These are phyloP conservation scores for Gonatopus flavifemur DNA, from an alignment of 1,140 invertebrate species.

Conservation along the genomic window DNA sequence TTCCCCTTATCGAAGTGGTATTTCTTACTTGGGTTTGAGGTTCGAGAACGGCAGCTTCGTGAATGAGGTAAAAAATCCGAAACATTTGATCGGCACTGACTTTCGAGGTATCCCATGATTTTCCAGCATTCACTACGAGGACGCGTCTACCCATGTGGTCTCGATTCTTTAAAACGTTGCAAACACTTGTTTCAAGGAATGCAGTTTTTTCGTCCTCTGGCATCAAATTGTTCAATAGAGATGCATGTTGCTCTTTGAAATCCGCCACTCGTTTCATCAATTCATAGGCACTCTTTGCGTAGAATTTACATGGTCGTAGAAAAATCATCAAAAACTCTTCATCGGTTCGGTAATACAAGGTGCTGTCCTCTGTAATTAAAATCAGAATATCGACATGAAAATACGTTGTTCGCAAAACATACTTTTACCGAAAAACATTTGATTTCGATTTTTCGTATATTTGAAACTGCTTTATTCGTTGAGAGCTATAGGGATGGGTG, in stretches of 20 bases:
- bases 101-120: conserved; percentile 72
- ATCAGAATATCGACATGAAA: too few relatives aligned
- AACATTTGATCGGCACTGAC: conserved; percentile 74
- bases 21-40: conserved; percentile 67
- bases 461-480: too few relatives aligned
- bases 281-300: conserved; percentile 73
- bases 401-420: too few relatives aligned
- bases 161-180: conserved; percentile 71
- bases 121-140: conserved; percentile 64
- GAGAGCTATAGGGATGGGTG: too few relatives aligned
- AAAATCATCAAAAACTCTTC: conserved; percentile 76
- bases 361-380: conserved; percentile 57
- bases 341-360: conserved; percentile 67
- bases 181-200: conserved; percentile 69
- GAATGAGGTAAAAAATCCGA: conserved; percentile 76
- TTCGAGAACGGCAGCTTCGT: conserved; percentile 72
- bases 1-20: too few relatives aligned
- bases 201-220: conserved; percentile 67
- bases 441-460: too few relatives aligned
- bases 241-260: conserved; percentile 71
- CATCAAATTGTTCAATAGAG: conserved; percentile 64
- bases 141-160: conserved; percentile 70
- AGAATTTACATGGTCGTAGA: conserved; percentile 77
- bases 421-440: too few relatives aligned
- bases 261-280: conserved; percentile 75